Evolutionary conservation across 2,113 vertebrate species (phyloP), one percentile per base, ranked within the genome.

Genomic region (Alethe diademata): DNA sequence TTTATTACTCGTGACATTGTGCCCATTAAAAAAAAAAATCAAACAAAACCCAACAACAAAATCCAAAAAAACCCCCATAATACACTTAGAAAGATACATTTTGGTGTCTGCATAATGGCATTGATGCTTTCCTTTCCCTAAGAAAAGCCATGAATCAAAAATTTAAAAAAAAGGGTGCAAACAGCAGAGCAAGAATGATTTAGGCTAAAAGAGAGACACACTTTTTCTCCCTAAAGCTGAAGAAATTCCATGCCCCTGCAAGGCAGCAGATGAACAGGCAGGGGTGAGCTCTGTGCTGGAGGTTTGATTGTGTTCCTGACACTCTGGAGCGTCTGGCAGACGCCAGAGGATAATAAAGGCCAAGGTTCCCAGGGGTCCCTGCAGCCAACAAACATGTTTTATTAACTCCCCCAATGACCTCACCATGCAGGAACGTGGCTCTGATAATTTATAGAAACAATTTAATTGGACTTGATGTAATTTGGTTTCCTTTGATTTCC

Each of bases 401-500:
- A 95, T 95, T 90, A 95, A 95, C 91, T 96, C 87, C 92, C 96
- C 72, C 94, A 65, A 95, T 96, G 92, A 97, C 95, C 76, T 96
- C 91, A 96, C 79, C 78, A 4, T 0, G 81, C n/a, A 94, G 88
- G 96, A 97, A 96, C 79, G 94, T 91, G 79, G 89, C 92, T 95
- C 93, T 92, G 94, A 96, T 95, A 95, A 95, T 96, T 96, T 95
- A 95, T 79, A 95, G 96, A 96, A 96, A 96, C 92, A 90, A 92
- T 95, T 93, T 96, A 96, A 96, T 96, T 96, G 92, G 93, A 92
- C 96, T 95, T 95, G 92, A 95, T 96, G 95, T 93, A 94, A 96
- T 96, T 97, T 87, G 87, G 79, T 96, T 96, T 93, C 91, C 91
- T 96, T 97, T 95, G 81, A 92, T 96, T 95, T 91, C 95, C 93